Evolutionary conservation across 2,113 vertebrate genomes (phyloP).

Genomic region (Nycticorax nycticorax): DNA sequence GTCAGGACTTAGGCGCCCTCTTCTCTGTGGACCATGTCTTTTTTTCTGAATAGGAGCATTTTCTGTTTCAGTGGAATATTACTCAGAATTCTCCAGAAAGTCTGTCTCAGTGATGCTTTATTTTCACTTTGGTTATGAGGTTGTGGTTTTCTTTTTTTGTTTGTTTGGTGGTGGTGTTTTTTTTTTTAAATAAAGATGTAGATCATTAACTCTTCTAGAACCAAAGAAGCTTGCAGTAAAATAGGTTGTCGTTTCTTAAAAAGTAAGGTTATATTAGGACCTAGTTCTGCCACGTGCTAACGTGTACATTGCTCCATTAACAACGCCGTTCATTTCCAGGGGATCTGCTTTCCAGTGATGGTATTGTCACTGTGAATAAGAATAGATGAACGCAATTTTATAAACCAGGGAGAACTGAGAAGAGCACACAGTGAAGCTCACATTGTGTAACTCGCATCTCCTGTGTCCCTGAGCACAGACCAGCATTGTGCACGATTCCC

Average conservation of each 20-base stretch:
- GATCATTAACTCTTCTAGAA: not conserved
- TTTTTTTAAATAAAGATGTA: not conserved
- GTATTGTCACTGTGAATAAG: not conserved
- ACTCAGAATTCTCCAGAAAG: not conserved
- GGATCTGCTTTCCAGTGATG: not conserved
- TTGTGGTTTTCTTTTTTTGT: not conserved
- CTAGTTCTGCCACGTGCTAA: not conserved
- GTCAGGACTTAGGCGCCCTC: not conserved
- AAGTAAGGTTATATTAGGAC: not conserved
- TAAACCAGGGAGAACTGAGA: not conserved
- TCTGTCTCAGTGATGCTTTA: not conserved
- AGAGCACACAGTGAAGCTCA: not conserved
- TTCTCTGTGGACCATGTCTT: not conserved
- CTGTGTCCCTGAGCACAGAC: conserved; percentile 27
- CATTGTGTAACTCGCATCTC: conserved; percentile 28
- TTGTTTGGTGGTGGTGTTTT: not conserved
- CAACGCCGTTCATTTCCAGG: not conserved
- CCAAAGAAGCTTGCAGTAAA: not conserved
- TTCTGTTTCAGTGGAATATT: conserved; percentile 11
- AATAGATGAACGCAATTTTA: not conserved
- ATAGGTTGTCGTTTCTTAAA: not conserved
- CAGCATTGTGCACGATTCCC: conserved; percentile 1
- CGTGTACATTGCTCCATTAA: not conserved
- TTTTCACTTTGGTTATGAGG: conserved; percentile 8
- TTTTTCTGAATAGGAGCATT: not conserved